Evolutionary conservation across 2,797 vertebrate species (phyloP).

Genomic region (Enteromius anoplus): DNA sequence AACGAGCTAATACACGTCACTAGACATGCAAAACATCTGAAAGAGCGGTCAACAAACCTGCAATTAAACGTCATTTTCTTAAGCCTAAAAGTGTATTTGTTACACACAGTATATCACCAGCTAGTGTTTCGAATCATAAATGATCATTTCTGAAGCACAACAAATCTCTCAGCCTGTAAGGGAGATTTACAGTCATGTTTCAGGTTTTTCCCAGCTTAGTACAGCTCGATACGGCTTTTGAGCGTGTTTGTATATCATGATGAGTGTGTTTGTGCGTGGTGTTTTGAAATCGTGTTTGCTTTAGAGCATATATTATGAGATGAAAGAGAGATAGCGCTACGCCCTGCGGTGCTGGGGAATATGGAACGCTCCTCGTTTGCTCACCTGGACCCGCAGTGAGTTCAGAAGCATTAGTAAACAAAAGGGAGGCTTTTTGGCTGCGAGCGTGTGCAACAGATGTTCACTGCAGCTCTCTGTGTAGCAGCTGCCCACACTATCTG

Average conservation of each 20-base stretch:
- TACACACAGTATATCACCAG: background rate
- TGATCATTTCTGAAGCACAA: background rate
- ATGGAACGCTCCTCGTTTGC: constrained; percentile 60
- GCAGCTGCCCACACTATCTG: constrained; percentile 33
- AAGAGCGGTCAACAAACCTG: background rate
- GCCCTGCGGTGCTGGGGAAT: constrained; percentile 38
- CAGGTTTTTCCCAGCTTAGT: constrained; percentile 31
- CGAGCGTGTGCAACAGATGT: constrained; percentile 55
- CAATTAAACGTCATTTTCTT: background rate
- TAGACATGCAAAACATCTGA: constrained; percentile 17
- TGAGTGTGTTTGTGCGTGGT: constrained; percentile 21
- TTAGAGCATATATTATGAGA: constrained; percentile 50
- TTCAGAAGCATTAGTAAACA: constrained; percentile 65
- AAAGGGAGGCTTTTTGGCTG: constrained; percentile 53
- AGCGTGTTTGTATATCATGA: constrained; percentile 15
- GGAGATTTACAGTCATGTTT: constrained; percentile 19
- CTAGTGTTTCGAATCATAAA: background rate
- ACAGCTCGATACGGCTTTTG: constrained; percentile 10
- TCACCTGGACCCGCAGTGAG: constrained; percentile 65
- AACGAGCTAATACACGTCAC: background rate
- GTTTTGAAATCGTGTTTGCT: constrained; percentile 45
- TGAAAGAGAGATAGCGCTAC: constrained; percentile 59
- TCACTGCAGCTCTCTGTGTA: constrained; percentile 16
- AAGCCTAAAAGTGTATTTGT: background rate
- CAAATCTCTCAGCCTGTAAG: constrained; percentile 22